Evolutionary conservation across 2,797 vertebrate species (phyloP).

Genomic region (Mus spretus): DNA sequence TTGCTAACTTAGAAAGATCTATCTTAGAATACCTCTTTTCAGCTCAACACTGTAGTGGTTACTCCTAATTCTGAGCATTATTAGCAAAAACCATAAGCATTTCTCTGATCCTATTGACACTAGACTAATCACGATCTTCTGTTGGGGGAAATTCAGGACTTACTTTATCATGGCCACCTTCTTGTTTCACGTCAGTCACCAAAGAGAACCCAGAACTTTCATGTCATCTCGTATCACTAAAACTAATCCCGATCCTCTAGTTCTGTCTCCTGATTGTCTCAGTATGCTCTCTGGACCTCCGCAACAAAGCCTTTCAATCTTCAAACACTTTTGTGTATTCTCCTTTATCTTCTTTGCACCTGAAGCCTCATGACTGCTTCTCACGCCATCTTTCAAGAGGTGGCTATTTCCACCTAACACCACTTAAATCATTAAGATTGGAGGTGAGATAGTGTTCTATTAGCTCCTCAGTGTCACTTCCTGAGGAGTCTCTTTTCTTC

Average conservation of each 20-base stretch:
- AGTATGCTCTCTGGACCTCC: not conserved
- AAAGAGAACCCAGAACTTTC: not conserved
- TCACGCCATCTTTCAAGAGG: not conserved
- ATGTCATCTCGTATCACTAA: not conserved
- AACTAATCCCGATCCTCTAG: not conserved
- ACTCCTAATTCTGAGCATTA: not conserved
- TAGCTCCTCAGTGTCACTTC: not conserved
- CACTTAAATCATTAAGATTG: slow-evolving; percentile 10
- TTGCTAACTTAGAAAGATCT: not conserved
- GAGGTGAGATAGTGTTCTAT: not conserved
- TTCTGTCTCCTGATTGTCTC: not conserved
- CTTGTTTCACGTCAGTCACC: not conserved
- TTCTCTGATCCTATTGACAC: not conserved
- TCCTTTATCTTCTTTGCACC: not conserved
- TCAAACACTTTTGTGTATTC: not conserved
- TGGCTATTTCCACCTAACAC: not conserved
- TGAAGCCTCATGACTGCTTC: slow-evolving; percentile 22
- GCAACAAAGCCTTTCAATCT: slow-evolving; percentile 13
- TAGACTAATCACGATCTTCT: not conserved
- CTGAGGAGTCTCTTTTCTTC: not conserved
- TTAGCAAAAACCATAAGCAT: not conserved
- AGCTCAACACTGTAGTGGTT: slow-evolving; percentile 1
- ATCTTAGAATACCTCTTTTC: not conserved
- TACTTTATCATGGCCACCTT: not conserved
- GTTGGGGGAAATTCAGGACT: not conserved